Conservation (phyloP, 2,113 vertebrate species). For the Tylochromis polylepis region DNA sequence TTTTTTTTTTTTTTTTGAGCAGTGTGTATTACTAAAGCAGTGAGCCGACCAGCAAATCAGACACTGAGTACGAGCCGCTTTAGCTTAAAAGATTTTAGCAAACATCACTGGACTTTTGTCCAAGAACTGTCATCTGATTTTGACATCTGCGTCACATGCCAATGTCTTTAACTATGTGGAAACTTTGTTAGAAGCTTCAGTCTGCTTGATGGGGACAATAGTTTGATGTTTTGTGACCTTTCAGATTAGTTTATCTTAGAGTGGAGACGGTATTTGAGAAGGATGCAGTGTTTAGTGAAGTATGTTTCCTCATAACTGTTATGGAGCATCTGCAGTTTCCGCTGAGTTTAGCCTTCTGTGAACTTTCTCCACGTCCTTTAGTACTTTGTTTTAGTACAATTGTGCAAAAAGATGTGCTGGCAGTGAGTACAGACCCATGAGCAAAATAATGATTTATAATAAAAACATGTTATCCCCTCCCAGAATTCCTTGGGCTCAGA, state of each 20-base stretch:
- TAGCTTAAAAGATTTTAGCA: not conserved
- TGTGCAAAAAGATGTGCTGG: not conserved
- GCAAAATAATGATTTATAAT: not conserved
- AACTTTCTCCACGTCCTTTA: not conserved
- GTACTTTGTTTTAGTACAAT: not conserved
- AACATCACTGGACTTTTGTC: not conserved
- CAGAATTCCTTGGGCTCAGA: constrained; percentile 79
- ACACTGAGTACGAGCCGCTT: not conserved
- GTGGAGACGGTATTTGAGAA: not conserved
- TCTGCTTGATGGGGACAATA: fast-evolving
- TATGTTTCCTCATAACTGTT: fast-evolving
- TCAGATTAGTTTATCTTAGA: not conserved
- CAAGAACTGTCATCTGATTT: not conserved
- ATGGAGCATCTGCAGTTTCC: not conserved
- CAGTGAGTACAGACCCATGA: not conserved
- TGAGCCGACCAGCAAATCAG: not conserved
- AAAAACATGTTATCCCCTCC: fast-evolving
- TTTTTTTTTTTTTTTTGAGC: too few relatives aligned
- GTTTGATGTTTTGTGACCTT: not conserved
- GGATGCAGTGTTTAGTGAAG: not conserved
- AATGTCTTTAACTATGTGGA: not conserved
- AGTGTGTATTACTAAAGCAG: not conserved
- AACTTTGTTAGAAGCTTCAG: not conserved
- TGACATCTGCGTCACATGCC: fast-evolving
- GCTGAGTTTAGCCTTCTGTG: not conserved